These are phyloP conservation scores for Bemisia tabaci DNA, from an alignment of 1,140 invertebrate species.

Conservation along the genomic window DNA sequence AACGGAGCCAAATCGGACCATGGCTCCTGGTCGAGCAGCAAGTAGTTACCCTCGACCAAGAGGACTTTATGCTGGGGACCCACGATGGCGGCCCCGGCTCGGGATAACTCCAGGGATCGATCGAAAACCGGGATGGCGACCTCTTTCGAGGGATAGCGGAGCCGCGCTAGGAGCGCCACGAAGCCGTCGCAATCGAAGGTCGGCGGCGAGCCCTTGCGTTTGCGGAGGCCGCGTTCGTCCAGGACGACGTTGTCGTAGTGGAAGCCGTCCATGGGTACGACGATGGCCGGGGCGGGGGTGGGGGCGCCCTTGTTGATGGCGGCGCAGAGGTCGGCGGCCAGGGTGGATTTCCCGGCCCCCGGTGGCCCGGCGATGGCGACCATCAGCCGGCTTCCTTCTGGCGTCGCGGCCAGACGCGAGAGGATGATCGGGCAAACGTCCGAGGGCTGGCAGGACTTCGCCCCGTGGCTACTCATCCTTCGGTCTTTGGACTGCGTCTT, in stretches of 20 bases:
- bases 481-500: no score
- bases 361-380: background rate
- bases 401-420: background rate
- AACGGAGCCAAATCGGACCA: background rate
- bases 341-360: background rate
- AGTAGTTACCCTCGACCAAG: background rate
- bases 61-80: background rate
- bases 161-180: background rate
- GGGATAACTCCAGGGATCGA: background rate
- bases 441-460: no score
- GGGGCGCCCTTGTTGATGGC: background rate
- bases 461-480: no score
- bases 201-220: background rate
- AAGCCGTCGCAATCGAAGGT: background rate
- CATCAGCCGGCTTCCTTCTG: background rate
- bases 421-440: background rate
- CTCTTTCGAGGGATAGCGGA: background rate
- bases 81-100: background rate
- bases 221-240: background rate
- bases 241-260: background rate
- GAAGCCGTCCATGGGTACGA: background rate
- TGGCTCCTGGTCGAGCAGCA: background rate
- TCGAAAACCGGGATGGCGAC: background rate
- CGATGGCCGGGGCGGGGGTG: background rate
- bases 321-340: background rate